phyloP scores from a whole-genome alignment of 2,797 vertebrate genomes.

The Melanogrammus aeglefinus region DNA sequence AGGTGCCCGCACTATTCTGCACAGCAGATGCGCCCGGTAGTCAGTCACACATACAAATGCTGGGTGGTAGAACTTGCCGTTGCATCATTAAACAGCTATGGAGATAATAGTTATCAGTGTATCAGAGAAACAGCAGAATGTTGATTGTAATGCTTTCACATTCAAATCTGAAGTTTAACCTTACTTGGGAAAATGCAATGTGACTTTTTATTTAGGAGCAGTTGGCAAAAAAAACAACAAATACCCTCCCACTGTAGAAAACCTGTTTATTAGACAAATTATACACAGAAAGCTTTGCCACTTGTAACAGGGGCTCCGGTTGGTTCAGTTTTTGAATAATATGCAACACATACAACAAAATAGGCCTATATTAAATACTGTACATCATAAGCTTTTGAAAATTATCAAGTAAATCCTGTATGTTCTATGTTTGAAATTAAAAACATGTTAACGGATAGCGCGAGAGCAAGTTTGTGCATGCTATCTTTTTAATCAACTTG shows the following conservation, averaged over 20 bases:
- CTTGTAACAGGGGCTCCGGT: constrained; percentile 99
- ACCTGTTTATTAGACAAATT: constrained; percentile 99
- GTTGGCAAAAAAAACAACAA: constrained; percentile 68
- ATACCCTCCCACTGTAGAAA: constrained; percentile 91
- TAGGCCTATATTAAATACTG: constrained; percentile 99
- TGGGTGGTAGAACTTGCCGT: no score
- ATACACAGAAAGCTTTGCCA: constrained; percentile 99
- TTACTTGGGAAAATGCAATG: background rate
- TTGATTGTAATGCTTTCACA: background rate
- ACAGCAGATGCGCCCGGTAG: no score
- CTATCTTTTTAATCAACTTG: constrained; percentile 90
- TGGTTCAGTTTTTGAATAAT: constrained; percentile 98
- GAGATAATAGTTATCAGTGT: background rate
- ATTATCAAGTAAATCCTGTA: constrained; percentile 93
- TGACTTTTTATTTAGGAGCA: constrained; percentile 10
- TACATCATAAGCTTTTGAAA: constrained; percentile 96
- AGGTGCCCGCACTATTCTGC: no score
- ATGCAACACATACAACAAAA: constrained; percentile 99
- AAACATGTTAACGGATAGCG: constrained; percentile 87
- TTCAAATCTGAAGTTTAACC: background rate
- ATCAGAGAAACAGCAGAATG: background rate
- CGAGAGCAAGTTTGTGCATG: constrained; percentile 93
- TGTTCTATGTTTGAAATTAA: constrained; percentile 87
- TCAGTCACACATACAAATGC: no score
- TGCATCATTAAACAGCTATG: background rate